Base-by-base conservation (phyloP, 2,888 invertebrate genomes). In the Parochlus steinenii region DNA sequence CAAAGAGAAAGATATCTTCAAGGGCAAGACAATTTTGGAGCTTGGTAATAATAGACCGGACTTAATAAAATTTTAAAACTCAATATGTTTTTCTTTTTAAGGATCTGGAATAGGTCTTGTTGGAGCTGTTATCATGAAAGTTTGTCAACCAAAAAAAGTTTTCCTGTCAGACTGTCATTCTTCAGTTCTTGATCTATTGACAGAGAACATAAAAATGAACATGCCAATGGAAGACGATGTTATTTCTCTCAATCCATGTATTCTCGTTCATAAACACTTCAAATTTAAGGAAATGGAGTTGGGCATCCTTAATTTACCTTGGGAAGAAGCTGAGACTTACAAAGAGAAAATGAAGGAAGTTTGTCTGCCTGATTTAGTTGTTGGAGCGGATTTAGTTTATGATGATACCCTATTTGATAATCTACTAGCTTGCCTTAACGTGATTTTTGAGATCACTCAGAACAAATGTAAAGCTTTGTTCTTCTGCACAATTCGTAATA, bases 21-120 rank as follows among this genome's bases (percentile, higher is more conserved):
- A 46, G 5, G 53, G 59, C 7, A 77, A 74, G 55, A 58, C 52
- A 28, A 48, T 83, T 4, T 46, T 83, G 5, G 85, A 85, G 59
- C 57, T 85, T 4, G 85, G 85, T n/a, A n/a, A n/a, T n/a, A n/a
- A n/a, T 30, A 44, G 42, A n/a, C n/a, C n/a, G n/a, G n/a, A n/a
- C n/a, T n/a, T n/a, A n/a, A n/a, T n/a, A n/a, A n/a, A n/a, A n/a
- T n/a, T n/a, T n/a, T n/a, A n/a, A n/a, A n/a, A n/a, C n/a, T n/a
- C n/a, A n/a, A n/a, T n/a, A n/a, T n/a, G n/a, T n/a, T n/a, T n/a
- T n/a, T n/a, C n/a, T n/a, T n/a, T n/a, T n/a, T n/a, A n/a, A n/a
- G n/a, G n/a, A 8, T 73, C 78, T 8, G 85, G 85, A 17, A 64
- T 75, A 12, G 85, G 85, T 1, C 62, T 83, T 34, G 67, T 75